Conservation (phyloP, 2,888 invertebrate species). For the Callyntrura sp. region DNA sequence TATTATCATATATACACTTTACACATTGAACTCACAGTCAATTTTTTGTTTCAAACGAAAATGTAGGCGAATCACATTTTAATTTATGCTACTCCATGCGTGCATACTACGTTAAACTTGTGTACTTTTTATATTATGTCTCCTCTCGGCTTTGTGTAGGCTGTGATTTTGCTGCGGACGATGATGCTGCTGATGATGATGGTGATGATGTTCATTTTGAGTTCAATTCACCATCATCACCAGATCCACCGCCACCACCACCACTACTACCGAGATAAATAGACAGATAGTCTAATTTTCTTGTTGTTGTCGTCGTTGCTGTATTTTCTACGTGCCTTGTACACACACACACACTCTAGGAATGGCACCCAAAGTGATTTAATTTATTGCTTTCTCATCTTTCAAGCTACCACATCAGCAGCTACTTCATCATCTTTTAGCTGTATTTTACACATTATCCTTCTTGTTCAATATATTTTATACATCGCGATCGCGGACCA, state of each 20-base stretch:
- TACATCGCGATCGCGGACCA: neutral
- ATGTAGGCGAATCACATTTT: slow-evolving; percentile 68
- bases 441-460: neutral
- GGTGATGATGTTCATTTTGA: neutral
- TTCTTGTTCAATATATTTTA: neutral
- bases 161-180: slow-evolving; percentile 9
- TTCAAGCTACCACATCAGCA: slow-evolving; percentile 73
- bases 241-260: no score
- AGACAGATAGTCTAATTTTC: slow-evolving; percentile 50
- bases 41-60: slow-evolving; percentile 14
- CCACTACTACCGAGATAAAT: slow-evolving; percentile 29
- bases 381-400: slow-evolving; percentile 77
- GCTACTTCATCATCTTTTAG: slow-evolving; percentile 67
- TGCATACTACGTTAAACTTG: neutral
- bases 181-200: no score
- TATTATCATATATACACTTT: slow-evolving; percentile 9
- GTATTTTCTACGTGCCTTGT: slow-evolving; percentile 37
- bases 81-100: slow-evolving; percentile 73
- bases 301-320: slow-evolving; percentile 4
- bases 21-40: slow-evolving; percentile 53
- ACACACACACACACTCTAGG: slow-evolving; percentile 46
- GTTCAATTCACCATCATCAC: slow-evolving; percentile 15
- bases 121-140: neutral
- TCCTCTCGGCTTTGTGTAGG: slow-evolving; percentile 17
- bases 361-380: slow-evolving; percentile 77